Percentiles rank a stretch among this genome's conserved stretches.
Evolutionary conservation across 2,888 invertebrate species (phyloP).

Genomic region (Rutpela maculata): DNA sequence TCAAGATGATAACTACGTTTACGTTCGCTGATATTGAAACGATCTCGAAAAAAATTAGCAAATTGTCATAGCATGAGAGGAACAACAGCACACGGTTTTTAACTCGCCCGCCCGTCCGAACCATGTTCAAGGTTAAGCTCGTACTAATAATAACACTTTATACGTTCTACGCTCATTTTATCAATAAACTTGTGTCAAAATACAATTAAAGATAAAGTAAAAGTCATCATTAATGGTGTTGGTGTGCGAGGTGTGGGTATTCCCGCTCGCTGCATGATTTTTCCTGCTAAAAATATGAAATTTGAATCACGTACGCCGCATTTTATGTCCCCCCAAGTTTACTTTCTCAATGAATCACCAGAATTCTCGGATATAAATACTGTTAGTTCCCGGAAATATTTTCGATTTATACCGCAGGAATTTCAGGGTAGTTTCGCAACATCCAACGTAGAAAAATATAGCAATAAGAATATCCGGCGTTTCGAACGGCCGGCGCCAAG

Average conservation of each 20-base stretch:
- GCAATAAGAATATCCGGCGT: too few relatives aligned
- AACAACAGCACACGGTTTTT: neutral
- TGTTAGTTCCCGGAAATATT: neutral
- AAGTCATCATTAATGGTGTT: neutral
- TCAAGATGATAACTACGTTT: neutral
- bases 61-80: neutral
- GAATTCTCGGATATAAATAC: slow-evolving; percentile 3
- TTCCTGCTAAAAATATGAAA: slow-evolving; percentile 4
- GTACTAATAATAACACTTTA: neutral
- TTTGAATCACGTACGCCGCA: neutral
- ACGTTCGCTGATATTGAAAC: neutral
- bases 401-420: neutral
- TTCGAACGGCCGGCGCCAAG: too few relatives aligned
- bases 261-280: neutral
- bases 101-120: neutral
- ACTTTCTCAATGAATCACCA: neutral
- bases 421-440: neutral
- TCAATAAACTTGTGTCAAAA: neutral
- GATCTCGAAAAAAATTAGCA: neutral
- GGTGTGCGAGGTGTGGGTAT: neutral
- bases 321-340: neutral
- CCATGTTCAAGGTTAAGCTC: neutral
- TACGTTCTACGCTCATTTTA: neutral
- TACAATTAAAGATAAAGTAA: neutral
- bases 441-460: neutral